Evolutionary conservation across 2,797 vertebrate species (phyloP).

Genomic region (Falco rusticolus): DNA sequence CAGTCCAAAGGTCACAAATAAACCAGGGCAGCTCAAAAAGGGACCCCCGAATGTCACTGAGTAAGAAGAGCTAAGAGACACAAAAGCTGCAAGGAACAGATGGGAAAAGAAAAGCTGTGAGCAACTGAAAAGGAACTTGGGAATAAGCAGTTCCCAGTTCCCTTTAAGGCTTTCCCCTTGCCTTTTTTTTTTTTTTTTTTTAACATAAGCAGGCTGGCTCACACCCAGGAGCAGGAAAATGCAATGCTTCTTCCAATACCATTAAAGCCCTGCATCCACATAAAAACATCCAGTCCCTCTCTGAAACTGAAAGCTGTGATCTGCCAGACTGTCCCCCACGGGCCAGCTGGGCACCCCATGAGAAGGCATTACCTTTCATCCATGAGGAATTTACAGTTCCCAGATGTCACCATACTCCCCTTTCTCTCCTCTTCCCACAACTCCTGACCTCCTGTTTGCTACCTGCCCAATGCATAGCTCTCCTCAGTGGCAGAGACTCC

Average conservation of each 20-base stretch:
- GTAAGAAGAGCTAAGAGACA: neutral
- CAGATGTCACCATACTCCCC: neutral
- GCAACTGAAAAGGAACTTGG: neutral
- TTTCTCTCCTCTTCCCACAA: conserved; percentile 35
- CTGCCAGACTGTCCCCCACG: neutral
- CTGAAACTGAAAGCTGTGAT: neutral
- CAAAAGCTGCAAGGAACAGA: neutral
- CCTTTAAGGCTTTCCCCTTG: conserved; percentile 35
- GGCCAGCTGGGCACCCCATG: accelerated
- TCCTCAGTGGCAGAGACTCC: too few relatives aligned
- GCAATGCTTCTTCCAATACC: neutral
- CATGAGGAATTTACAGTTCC: conserved; percentile 21
- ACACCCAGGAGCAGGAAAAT: conserved; percentile 41
- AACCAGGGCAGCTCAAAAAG: neutral
- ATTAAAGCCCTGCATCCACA: neutral
- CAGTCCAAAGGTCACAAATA: neutral
- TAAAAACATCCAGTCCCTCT: neutral
- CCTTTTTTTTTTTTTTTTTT: neutral
- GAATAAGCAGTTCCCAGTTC: conserved; percentile 29
- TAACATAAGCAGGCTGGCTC: conserved; percentile 18
- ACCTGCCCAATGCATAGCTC: neutral
- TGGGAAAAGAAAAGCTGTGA: neutral
- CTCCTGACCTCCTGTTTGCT: conserved; percentile 35
- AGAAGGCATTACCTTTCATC: conserved; percentile 57
- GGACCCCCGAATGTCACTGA: accelerated